Evolutionary conservation across 2,113 vertebrate species (phyloP).

Genomic region (Rhagologus leucostigma): DNA sequence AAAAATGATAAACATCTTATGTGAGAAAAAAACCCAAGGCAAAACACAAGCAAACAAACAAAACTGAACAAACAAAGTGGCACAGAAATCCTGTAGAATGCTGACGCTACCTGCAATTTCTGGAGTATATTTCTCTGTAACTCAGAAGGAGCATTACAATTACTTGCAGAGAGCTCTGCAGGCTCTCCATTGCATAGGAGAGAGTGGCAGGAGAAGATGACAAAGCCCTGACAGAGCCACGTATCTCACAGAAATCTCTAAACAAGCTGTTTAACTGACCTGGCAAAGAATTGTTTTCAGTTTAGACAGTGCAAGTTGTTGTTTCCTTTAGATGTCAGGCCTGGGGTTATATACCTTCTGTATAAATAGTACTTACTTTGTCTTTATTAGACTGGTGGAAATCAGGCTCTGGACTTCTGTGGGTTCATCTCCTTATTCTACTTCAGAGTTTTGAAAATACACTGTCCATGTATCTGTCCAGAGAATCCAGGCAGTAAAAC

Average conservation of each 20-base stretch:
- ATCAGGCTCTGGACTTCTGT: background rate
- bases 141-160: rapidly evolving
- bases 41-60: background rate
- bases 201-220: background rate
- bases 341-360: background rate
- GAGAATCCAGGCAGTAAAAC: background rate
- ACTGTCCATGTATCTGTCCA: background rate
- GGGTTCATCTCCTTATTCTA: background rate
- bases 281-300: background rate
- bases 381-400: background rate
- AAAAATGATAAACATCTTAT: background rate
- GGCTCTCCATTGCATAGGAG: background rate
- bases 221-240: background rate
- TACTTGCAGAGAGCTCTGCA: background rate
- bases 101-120: background rate
- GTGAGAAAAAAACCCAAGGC: background rate
- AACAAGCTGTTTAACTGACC: background rate
- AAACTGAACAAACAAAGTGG: background rate
- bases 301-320: background rate
- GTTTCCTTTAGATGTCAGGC: background rate
- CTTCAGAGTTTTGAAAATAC: background rate
- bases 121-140: background rate
- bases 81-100: background rate
- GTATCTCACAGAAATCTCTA: background rate
- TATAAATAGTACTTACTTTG: background rate